Evolutionary conservation across 2,888 invertebrate species (phyloP), one percentile per base, ranked within the genome.

Genomic region (Phlogophora meticulosa): DNA sequence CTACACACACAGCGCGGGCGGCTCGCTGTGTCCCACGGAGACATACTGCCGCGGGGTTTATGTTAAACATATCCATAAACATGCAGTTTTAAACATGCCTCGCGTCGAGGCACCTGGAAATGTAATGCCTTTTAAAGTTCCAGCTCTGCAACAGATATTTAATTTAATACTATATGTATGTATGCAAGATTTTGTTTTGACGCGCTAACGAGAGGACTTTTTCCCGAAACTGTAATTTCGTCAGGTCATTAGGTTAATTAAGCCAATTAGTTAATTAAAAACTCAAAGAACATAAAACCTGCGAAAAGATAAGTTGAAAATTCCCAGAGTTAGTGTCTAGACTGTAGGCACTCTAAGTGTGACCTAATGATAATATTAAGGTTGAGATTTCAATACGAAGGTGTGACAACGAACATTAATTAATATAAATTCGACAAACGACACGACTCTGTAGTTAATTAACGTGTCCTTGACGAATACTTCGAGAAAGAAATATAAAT

Each of bases 241-340:
- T 13, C 11, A 10, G 7, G 3, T n/a, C n/a, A 1, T n/a, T n/a
- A n/a, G n/a, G n/a, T n/a, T 57, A 43, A 75, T 28, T 15, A 53
- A 49, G 22, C 45, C 32, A 60, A 70, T 53, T 57, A 60, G n/a
- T 64, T 42, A 64, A 48, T 64, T 42, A 49, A 56, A 60, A 36
- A 36, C 17, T 74, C 17, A 0, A 43, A 59, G 56, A 58, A 59
- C 11, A 62, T n/a, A 46, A 55, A 73, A 32, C 22, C 32, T 32
- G 17, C 17, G 2, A 43, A 66, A 60, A 72, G 51, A 52, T 49
- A 72, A 61, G 45, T 61, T 59, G 7, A 3, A n/a, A 57, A 48
- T 15, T 43, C 20, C 56, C 20, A 28, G 7, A 42, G 36, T 36
- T 32, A 13, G 34, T 56, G 42, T 69, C 59, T 74, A 75, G 56